Evolutionary conservation across 2,888 invertebrate genomes (phyloP), one percentile per base, ranked within the genome.

Genomic region (Tetragonisca angustula): DNA sequence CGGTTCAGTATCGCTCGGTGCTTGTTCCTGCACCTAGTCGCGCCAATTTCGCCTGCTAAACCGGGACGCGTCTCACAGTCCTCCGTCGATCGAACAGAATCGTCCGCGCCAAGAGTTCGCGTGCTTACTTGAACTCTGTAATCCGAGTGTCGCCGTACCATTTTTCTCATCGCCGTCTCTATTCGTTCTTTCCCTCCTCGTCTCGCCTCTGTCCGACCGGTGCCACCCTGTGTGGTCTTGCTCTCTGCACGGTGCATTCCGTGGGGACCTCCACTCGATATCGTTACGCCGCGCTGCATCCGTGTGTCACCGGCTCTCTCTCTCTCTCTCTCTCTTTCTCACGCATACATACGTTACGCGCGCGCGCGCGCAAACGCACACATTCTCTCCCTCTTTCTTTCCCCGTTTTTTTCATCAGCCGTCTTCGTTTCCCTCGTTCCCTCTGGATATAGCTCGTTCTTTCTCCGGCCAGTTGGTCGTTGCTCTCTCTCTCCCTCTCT

Each of bases 211-310:
- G 54, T 74, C 70, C 49, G 6, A 69, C 27, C 50, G 52, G 74
- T 70, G 79, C 68, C 68, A 71, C 71, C 78, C 69, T 78, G 73
- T 69, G 59, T 82, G 61, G 72, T 77, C 80, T 68, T 76, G 43
- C 73, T 59, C 75, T 72, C 65, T 50, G 49, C 75, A 73, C 82
- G 81, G 85, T 88, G 88, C 90, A 90, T 90, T 90, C 89, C 90
- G 87, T 86, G 87, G 85, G 84, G 89, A 83, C 88, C 89, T 85
- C 90, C 84, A 87, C 83, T 88, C 90, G 87, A 88, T 81, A 85
- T 90, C 90, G 89, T 91, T 90, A 89, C 86, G 87, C 87, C 79
- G 87, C 78, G 88, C 86, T 90, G 83, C 89, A 81, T 90, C 85
- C 81, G 88, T 89, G 86, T 89, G 88, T 90, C 90, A 87, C 84